A percentile compares a stretch with the other conserved stretches of the same genome.
Evolutionary conservation across 2,888 invertebrate species (phyloP).

Genomic region (Odontocolon sp.): DNA sequence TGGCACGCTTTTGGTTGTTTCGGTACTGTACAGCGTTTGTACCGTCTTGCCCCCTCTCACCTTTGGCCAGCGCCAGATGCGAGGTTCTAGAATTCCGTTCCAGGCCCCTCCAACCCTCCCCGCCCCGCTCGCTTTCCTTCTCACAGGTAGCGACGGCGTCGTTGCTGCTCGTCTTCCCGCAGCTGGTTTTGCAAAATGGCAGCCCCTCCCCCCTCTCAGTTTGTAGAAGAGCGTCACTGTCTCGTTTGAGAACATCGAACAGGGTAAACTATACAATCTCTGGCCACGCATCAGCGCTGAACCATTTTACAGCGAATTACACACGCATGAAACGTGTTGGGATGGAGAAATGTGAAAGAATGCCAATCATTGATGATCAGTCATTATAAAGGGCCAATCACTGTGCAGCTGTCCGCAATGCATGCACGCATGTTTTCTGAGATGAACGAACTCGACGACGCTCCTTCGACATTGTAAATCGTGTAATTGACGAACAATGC

Average conservation of each 20-base stretch:
- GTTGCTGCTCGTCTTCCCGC: slow-evolving; percentile 14
- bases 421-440: neutral
- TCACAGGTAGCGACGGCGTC: slow-evolving; percentile 49
- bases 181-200: slow-evolving; percentile 57
- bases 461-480: neutral
- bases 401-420: too few species aligned
- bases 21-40: slow-evolving; percentile 21
- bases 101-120: neutral
- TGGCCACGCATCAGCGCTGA: too few species aligned
- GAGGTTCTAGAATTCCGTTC: slow-evolving; percentile 57
- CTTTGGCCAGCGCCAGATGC: slow-evolving; percentile 42
- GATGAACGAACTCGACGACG: neutral
- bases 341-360: neutral
- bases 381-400: too few species aligned
- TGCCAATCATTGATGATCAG: too few species aligned
- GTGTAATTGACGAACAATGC: neutral
- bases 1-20: slow-evolving; percentile 31
- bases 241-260: too few species aligned
- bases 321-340: neutral
- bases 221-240: too few species aligned
- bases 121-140: neutral
- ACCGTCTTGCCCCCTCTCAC: slow-evolving; percentile 5
- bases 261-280: too few species aligned
- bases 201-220: neutral
- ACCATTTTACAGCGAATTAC: neutral